Percentiles rank a stretch among this genome's conserved stretches.
phyloP scores from a whole-genome alignment of 2,888 invertebrate genomes.

The Petrolisthes cinctipes region DNA sequence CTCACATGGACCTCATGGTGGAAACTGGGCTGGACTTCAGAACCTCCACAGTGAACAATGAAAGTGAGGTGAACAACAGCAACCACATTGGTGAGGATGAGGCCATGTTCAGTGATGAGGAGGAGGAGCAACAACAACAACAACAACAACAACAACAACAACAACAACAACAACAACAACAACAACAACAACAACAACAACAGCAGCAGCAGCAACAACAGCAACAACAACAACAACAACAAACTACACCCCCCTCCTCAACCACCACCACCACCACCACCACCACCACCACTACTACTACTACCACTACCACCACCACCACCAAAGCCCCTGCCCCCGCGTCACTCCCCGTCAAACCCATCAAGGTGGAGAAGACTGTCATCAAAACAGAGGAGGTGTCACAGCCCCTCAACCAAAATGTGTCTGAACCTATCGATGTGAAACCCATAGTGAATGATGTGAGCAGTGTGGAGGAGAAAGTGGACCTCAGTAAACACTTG shows the following conservation, averaged over 20 bases:
- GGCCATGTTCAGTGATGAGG: conserved; percentile 87
- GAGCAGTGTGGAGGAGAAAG: conserved; percentile 50
- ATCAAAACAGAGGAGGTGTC: conserved; percentile 12
- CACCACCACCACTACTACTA: conserved; percentile 19
- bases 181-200: conserved; percentile 4
- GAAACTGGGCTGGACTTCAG: conserved; percentile 61
- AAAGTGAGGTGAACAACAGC: conserved; percentile 58
- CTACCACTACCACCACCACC: neutral
- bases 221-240: neutral
- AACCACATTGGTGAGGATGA: conserved; percentile 71
- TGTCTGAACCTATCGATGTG: conserved; percentile 42
- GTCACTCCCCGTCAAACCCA: neutral
- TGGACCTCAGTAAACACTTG: conserved; percentile 61
- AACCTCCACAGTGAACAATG: conserved; percentile 40
- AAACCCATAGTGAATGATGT: conserved; percentile 53
- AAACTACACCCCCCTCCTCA: conserved; percentile 23
- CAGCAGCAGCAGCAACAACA: neutral
- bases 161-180: neutral
- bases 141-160: conserved; percentile 16
- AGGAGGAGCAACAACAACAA: conserved; percentile 74
- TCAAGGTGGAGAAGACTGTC: conserved; percentile 33
- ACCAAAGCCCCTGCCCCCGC: neutral
- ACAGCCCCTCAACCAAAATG: neutral
- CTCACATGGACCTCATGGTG: conserved; percentile 63
- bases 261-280: conserved; percentile 14